These are phyloP conservation scores for Lepidurus couesii DNA, from an alignment of 1,140 invertebrate species.

Conservation along the genomic window DNA sequence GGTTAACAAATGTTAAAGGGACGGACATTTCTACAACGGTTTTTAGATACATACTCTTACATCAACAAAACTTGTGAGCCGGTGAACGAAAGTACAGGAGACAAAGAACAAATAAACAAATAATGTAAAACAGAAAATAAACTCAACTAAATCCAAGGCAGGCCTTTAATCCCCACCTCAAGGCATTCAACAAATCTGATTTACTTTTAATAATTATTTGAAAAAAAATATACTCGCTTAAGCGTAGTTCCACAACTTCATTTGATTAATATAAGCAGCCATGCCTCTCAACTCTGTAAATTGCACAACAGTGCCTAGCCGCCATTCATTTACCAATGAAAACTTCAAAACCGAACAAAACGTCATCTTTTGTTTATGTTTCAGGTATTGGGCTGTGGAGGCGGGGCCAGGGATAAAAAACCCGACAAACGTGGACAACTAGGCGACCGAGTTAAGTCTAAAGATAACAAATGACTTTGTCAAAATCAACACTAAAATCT, in stretches of 20 bases:
- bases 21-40: constrained; percentile 7
- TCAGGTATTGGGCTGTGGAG: constrained; percentile 26
- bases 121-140: neutral
- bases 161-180: neutral
- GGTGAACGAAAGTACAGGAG: neutral
- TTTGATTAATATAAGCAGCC: constrained; percentile 19
- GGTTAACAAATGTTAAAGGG: constrained; percentile 11
- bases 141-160: neutral
- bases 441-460: constrained; percentile 40
- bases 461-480: constrained; percentile 30
- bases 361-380: neutral
- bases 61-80: constrained; percentile 1
- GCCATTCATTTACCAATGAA: constrained; percentile 3
- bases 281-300: constrained; percentile 1
- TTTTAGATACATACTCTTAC: constrained; percentile 7
- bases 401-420: constrained; percentile 38
- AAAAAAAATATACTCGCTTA: neutral
- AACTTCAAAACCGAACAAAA: neutral
- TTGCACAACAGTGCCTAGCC: constrained; percentile 8
- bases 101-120: neutral
- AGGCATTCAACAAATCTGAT: constrained; percentile 4
- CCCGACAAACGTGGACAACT: constrained; percentile 34
- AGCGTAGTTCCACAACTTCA: constrained; percentile 19
- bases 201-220: neutral
- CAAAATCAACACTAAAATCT: constrained; percentile 36